These are phyloP conservation scores for Agonopterix heracliana DNA, from an alignment of 2,888 invertebrate genomes.

Conservation along the genomic window DNA sequence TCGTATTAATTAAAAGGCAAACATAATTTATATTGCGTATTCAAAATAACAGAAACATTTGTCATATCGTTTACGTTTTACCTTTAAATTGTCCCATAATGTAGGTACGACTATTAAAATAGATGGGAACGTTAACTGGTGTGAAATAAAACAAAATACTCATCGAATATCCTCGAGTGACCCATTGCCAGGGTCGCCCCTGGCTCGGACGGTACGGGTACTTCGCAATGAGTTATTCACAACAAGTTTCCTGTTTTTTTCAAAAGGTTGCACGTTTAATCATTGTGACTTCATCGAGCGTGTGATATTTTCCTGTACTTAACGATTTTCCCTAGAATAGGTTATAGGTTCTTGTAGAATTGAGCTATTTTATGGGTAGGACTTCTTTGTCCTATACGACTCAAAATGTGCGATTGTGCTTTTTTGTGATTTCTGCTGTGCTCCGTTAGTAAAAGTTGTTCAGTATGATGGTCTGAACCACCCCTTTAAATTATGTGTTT, in stretches of 20 bases:
- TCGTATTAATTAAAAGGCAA: too few species aligned
- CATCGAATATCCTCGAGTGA: not conserved
- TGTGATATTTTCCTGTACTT: slow-evolving; percentile 21
- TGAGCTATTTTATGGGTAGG: not conserved
- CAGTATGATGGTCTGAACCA: too few species aligned
- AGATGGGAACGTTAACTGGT: not conserved
- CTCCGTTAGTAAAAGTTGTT: too few species aligned
- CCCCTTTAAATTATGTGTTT: too few species aligned
- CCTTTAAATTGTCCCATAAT: too few species aligned
- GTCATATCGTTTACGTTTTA: too few species aligned
- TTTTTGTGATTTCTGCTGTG: too few species aligned
- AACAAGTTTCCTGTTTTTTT: slow-evolving; percentile 44
- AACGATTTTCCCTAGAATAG: slow-evolving; percentile 22
- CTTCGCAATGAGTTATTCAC: slow-evolving; percentile 6
- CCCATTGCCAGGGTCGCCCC: slow-evolving; percentile 1
- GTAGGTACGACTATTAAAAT: too few species aligned
- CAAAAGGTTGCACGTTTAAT: slow-evolving; percentile 21
- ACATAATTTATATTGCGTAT: too few species aligned
- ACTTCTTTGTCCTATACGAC: too few species aligned
- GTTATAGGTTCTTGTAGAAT: not conserved
- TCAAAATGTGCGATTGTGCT: too few species aligned
- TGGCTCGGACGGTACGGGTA: not conserved
- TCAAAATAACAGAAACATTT: too few species aligned
- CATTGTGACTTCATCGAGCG: slow-evolving; percentile 30
- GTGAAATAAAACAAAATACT: not conserved